Percentiles rank a stretch among this genome's conserved stretches.
Conservation (phyloP, 1,140 invertebrate species). For the Cherax quadricarinatus region DNA sequence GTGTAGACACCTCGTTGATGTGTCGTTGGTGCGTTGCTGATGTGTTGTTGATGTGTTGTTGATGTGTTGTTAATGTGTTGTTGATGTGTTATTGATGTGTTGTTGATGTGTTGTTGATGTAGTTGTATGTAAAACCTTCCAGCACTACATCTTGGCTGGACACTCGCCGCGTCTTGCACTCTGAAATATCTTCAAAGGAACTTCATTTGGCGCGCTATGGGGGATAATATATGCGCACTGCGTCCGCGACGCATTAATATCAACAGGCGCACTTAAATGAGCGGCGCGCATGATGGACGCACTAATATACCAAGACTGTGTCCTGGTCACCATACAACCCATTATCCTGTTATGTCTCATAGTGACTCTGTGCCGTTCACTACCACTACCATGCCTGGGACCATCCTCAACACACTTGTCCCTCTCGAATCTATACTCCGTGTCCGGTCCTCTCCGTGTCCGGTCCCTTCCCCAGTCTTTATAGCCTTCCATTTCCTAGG, state of each 20-base stretch:
- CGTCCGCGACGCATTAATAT: conserved; percentile 40
- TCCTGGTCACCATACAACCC: background rate
- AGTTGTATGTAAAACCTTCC: conserved; percentile 9
- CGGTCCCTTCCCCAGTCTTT: no score
- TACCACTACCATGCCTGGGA: no score
- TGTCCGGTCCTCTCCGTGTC: no score
- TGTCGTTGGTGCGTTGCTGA: no score
- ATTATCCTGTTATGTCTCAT: background rate
- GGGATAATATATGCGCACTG: conserved; percentile 42
- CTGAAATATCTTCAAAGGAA: conserved; percentile 36
- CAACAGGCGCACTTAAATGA: conserved; percentile 34
- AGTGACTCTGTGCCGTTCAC: background rate
- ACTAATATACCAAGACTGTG: background rate
- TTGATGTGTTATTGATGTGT: no score
- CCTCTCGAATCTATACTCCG: no score
- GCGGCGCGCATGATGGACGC: background rate
- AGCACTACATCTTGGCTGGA: background rate
- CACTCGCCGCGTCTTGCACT: background rate
- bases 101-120: no score
- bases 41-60: no score
- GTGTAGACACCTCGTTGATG: no score
- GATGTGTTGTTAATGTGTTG: no score
- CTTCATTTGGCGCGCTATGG: conserved; percentile 28
- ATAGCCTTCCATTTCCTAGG: no score
- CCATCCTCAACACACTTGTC: no score